Evolutionary conservation across 1,140 invertebrate genomes (phyloP), one percentile per base, ranked within the genome.

Genomic region (Heliconius hewitsoni): DNA sequence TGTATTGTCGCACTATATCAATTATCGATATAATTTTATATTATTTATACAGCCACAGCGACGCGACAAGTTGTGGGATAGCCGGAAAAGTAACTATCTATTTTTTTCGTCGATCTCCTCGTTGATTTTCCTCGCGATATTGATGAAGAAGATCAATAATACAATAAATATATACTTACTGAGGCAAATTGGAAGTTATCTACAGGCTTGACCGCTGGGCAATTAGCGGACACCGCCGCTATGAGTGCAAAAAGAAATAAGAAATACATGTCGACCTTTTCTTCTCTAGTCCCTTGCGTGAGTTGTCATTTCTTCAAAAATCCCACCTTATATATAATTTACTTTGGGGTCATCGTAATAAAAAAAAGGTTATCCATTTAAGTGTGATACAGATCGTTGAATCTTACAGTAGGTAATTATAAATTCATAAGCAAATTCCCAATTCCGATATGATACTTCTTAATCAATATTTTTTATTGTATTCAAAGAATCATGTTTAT

Each of bases 151-250:
- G 8, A 39, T 37, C 18, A 6, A 71, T 39, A n/a, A 71, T 71
- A 39, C 8, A 71, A 71, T 71, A 71, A 18, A 37, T 71, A 9
- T 34, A n/a, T 2, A 91, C 89, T 92, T 75, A 92, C 90, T 50
- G 87, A 86, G 8, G 86, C 81, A 6, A 90, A 66, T 30, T 92
- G 86, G 74, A 92, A 91, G 39, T 91, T 90, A 46, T 89, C 85
- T 55, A 90, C 86, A 0, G 86, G 80, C 76, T 86, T 89, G 27
- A 90, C 42, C 1, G 83, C 86, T 19, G 90, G 91, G 39, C 91
- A 86, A 39, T 78, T 75, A 27, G 85, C 88, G 0, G 81, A 30
- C 13, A 83, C 77, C 39, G 72, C 30, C 23, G 72, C 72, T 34
- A 74, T 55, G 9, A 74, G 8, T 3, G 37, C 8, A 55, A 78